Evolutionary conservation across 2,113 vertebrate species (phyloP).

Genomic region (Oxyruncus cristatus): DNA sequence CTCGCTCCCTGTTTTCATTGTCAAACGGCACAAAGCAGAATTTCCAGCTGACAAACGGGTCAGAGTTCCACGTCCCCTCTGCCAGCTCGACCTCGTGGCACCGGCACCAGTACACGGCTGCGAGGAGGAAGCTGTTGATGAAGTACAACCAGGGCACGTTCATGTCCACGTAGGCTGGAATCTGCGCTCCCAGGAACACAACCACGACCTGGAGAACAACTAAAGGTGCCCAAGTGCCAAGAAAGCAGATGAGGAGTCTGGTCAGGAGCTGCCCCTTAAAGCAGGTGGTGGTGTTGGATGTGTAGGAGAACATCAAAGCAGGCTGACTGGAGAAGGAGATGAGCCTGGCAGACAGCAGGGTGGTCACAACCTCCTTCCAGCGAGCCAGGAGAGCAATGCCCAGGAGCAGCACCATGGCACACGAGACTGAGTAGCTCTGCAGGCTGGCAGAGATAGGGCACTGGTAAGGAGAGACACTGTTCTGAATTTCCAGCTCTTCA

Average conservation of each 20-base stretch:
- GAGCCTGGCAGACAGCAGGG: constrained; percentile 62
- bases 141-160: constrained; percentile 86
- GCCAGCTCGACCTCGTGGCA: constrained; percentile 39
- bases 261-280: constrained; percentile 55
- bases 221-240: constrained; percentile 81
- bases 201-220: constrained; percentile 71
- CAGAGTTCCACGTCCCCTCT: constrained; percentile 55
- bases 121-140: constrained; percentile 85
- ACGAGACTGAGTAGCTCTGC: constrained; percentile 71
- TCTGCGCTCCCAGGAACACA: constrained; percentile 63
- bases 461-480: not conserved
- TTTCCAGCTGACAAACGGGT: constrained; percentile 86
- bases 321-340: constrained; percentile 50
- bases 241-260: constrained; percentile 72
- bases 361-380: constrained; percentile 48
- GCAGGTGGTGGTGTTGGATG: not conserved
- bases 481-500: constrained; percentile 30
- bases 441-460: constrained; percentile 72
- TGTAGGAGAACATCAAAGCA: constrained; percentile 56
- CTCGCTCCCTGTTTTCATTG: constrained; percentile 44
- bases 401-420: constrained; percentile 63
- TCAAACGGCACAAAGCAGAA: constrained; percentile 74
- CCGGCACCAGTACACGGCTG: constrained; percentile 71
- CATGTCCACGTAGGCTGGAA: constrained; percentile 83
- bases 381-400: constrained; percentile 29